Conservation (phyloP, 2,113 vertebrate species). For the Laticauda colubrina region DNA sequence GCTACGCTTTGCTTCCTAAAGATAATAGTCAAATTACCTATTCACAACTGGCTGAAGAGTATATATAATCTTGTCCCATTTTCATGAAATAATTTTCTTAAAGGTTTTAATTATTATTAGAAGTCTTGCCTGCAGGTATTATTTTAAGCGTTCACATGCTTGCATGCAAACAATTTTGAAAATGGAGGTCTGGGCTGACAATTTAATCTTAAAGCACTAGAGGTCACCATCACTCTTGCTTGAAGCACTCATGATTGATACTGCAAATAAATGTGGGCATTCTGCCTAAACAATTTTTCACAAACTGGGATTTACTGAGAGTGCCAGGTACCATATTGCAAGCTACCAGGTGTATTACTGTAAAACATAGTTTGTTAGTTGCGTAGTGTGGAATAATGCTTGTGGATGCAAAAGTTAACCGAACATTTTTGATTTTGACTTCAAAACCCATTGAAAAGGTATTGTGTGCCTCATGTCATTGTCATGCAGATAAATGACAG, state of each 20-base stretch:
- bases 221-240: background rate
- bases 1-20: background rate
- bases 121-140: background rate
- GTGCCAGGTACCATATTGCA: background rate
- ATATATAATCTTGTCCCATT: background rate
- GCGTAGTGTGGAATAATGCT: background rate
- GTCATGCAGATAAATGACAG: background rate
- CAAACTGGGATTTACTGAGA: fast-evolving
- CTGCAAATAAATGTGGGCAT: fast-evolving
- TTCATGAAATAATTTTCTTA: slow-evolving; percentile 13
- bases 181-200: background rate
- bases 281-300: background rate
- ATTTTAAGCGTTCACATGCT: background rate
- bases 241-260: background rate
- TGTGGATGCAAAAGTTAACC: background rate
- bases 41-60: background rate
- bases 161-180: fast-evolving
- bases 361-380: background rate
- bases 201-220: background rate
- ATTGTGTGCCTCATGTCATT: background rate
- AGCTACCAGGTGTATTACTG: background rate
- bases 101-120: background rate
- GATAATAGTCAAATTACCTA: background rate
- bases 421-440: background rate
- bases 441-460: background rate